Evolutionary conservation across 2,888 invertebrate species (phyloP).

Genomic region (Stenurella melanura): DNA sequence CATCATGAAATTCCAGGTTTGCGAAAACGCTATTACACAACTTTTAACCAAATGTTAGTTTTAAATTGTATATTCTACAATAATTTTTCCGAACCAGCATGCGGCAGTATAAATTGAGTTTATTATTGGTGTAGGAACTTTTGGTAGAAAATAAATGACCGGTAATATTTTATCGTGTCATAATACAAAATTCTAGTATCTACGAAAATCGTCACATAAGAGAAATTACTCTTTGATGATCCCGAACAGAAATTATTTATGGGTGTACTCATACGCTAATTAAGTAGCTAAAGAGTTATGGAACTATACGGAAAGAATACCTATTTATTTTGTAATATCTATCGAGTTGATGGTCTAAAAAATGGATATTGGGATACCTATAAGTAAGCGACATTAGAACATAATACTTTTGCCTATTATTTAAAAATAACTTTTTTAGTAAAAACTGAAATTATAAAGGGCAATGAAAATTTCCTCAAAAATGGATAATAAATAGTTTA

Average conservation of each 20-base stretch:
- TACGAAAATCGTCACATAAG: neutral
- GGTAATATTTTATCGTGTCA: neutral
- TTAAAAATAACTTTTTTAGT: too few species aligned
- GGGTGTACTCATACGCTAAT: too few species aligned
- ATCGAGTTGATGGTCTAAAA: too few species aligned
- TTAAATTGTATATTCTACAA: neutral
- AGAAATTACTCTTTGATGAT: neutral
- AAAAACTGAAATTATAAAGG: too few species aligned
- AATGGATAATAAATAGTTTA: too few species aligned
- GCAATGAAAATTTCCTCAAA: too few species aligned
- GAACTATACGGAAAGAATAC: too few species aligned
- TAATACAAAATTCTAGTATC: neutral
- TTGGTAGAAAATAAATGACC: neutral
- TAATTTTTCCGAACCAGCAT: neutral
- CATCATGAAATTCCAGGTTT: neutral
- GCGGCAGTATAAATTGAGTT: neutral
- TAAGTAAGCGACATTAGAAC: too few species aligned
- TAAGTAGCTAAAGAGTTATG: too few species aligned
- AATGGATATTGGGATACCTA: too few species aligned
- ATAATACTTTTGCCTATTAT: too few species aligned
- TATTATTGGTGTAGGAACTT: neutral
- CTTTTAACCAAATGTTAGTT: slow-evolving; percentile 8
- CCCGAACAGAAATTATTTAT: neutral
- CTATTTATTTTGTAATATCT: too few species aligned
- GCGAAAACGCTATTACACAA: neutral